Base-by-base conservation (phyloP, 2,888 invertebrate species). In the Listrodromus nycthemerus region DNA sequence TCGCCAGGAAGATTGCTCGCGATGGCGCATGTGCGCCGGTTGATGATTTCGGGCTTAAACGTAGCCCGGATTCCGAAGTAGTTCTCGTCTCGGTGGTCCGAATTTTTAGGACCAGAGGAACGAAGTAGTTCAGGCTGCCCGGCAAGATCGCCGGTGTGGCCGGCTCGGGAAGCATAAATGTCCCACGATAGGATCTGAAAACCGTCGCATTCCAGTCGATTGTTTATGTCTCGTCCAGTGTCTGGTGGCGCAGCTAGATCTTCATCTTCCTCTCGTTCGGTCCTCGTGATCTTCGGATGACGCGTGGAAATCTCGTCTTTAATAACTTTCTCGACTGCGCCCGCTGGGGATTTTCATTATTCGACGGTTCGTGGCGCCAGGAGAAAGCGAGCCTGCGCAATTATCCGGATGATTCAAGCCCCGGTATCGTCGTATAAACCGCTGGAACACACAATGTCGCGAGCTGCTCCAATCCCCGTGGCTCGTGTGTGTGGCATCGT, bases 161-260 rank as follows among this genome's bases (percentile, higher is more conserved):
- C 87, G 77, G 85, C 88, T 85, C 89, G 90, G 89, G 87, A 88
- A 86, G 87, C 88, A 90, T 91, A 91, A 91, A 91, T 88, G 90
- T 90, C 89, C 65, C 76, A 77, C 86, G 85, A 91, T 91, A 90
- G 84, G 73, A 83, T 87, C 83, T 83, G 41, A 63, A 21, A 76
- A 75, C 70, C 52, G 66, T 79, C 66, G 70, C 90, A 91, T 91
- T 89, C 91, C 89, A 80, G 78, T 78, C 70, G 81, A 86, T 90
- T 89, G 87, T 91, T 90, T 91, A 91, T 90, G 87, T 85, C 87
- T 80, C 48, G 82, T 63, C 73, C 80, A 79, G 67, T 65, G 81
- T 76, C 55, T 67, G 58, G 58, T 27, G 16, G 5, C 24, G 5
- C 16, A 24, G 13, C 24, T 21, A 27, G 24, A 58, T 21, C 45